A percentile compares a stretch with the other conserved stretches of the same genome.
These are phyloP conservation scores for Bothrops jararaca DNA, from an alignment of 2,113 vertebrate species.

Conservation along the genomic window DNA sequence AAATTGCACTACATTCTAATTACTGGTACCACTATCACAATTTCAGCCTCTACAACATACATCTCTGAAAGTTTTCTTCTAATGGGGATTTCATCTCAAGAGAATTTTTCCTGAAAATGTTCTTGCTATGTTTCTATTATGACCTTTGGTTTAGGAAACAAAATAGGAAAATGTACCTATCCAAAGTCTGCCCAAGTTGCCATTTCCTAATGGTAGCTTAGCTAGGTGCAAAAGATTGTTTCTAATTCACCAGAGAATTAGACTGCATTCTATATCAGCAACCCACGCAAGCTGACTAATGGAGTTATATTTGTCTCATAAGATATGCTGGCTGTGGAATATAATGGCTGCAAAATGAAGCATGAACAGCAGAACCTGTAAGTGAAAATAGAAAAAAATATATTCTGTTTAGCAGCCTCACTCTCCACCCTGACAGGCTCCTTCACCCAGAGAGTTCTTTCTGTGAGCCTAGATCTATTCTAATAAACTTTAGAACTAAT, in stretches of 20 bases:
- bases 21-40: conserved; percentile 22
- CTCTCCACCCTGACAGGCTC: conserved; percentile 27
- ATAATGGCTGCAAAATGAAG: conserved; percentile 59
- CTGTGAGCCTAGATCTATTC: background rate
- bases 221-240: conserved; percentile 62
- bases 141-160: conserved; percentile 53
- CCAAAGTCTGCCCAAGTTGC: background rate
- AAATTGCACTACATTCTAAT: conserved; percentile 4
- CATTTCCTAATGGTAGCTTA: conserved; percentile 56
- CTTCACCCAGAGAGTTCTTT: background rate
- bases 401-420: conserved; percentile 54
- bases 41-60: conserved; percentile 33
- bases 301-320: conserved; percentile 64
- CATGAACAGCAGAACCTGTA: conserved; percentile 54
- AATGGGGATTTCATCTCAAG: conserved; percentile 41
- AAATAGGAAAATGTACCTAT: conserved; percentile 15
- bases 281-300: conserved; percentile 68
- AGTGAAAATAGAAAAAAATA: conserved; percentile 47
- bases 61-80: conserved; percentile 46
- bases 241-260: conserved; percentile 56
- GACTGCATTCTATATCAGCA: conserved; percentile 63
- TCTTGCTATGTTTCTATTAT: conserved; percentile 52
- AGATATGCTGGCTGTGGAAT: conserved; percentile 51
- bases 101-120: conserved; percentile 51
- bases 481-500: background rate